Conservation (phyloP, 1,140 invertebrate genomes). For the Papilio polyxenes region DNA sequence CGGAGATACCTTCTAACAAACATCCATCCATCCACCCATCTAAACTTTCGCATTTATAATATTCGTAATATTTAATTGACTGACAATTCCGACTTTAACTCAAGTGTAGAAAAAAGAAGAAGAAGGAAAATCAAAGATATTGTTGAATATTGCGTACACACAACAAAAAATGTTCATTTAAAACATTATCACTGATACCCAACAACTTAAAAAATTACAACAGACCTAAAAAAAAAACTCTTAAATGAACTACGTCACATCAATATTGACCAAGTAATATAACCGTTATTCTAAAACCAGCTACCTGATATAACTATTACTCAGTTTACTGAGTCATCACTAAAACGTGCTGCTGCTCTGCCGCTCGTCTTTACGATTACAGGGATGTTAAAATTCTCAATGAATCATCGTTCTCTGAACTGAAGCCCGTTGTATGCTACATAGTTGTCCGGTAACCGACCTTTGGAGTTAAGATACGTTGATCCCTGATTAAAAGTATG, state of each 20-base stretch:
- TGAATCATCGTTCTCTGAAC: constrained; percentile 11
- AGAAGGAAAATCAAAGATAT: too few species aligned
- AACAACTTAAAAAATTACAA: not conserved
- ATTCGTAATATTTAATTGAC: not conserved
- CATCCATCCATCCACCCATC: too few species aligned
- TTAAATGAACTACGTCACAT: not conserved
- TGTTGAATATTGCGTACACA: too few species aligned
- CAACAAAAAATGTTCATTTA: too few species aligned
- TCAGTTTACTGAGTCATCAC: not conserved
- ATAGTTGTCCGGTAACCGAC: not conserved
- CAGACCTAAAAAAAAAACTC: not conserved
- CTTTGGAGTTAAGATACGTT: not conserved
- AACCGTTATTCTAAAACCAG: constrained; percentile 4
- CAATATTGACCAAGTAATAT: not conserved
- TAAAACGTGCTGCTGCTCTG: not conserved
- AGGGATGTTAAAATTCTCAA: not conserved
- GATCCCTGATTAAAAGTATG: not conserved
- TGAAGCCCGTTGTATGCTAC: constrained; percentile 4
- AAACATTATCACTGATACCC: too few species aligned
- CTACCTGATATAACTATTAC: not conserved
- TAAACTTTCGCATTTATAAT: too few species aligned
- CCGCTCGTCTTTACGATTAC: not conserved
- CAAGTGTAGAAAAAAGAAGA: too few species aligned
- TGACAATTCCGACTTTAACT: too few species aligned
- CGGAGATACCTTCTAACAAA: too few species aligned